Conservation (phyloP, 2,797 vertebrate genomes). For the Acanthurus lineatus region DNA sequence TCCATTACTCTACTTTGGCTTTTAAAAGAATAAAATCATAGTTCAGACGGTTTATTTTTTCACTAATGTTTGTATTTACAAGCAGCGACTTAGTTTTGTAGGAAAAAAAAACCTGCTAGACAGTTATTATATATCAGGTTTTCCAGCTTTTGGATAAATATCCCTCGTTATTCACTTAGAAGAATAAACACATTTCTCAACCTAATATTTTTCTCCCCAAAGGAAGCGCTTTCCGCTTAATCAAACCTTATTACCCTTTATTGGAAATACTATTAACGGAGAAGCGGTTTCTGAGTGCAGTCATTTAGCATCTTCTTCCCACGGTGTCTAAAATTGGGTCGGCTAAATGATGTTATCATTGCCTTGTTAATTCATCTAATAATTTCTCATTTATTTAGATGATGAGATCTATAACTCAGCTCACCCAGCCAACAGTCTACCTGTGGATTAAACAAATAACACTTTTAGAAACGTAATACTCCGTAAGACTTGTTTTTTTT, state of each 20-base stretch:
- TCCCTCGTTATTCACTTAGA: slow-evolving; percentile 57
- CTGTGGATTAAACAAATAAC: slow-evolving; percentile 61
- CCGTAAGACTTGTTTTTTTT: slow-evolving; percentile 2
- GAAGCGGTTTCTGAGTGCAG: slow-evolving; percentile 65
- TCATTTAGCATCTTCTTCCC: slow-evolving; percentile 81
- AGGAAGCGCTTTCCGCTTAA: slow-evolving; percentile 64
- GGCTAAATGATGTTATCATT: slow-evolving; percentile 75
- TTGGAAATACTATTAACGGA: slow-evolving; percentile 79
- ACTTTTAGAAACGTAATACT: slow-evolving; percentile 50
- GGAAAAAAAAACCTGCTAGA: neutral
- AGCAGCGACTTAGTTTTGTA: slow-evolving; percentile 30
- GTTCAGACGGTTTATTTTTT: slow-evolving; percentile 42
- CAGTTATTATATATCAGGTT: slow-evolving; percentile 7
- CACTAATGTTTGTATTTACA: slow-evolving; percentile 42
- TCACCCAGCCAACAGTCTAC: slow-evolving; percentile 59
- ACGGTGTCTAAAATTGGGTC: slow-evolving; percentile 73
- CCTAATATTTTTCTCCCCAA: slow-evolving; percentile 69
- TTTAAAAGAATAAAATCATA: slow-evolving; percentile 63
- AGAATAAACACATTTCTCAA: slow-evolving; percentile 76
- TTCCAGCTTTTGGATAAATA: slow-evolving; percentile 51
- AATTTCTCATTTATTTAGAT: slow-evolving; percentile 80
- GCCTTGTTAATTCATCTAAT: slow-evolving; percentile 80
- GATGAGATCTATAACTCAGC: slow-evolving; percentile 72
- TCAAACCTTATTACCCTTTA: slow-evolving; percentile 79
- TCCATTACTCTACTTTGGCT: slow-evolving; percentile 33